phyloP scores from a whole-genome alignment of 2,888 invertebrate genomes.

The Coremacera marginata region DNA sequence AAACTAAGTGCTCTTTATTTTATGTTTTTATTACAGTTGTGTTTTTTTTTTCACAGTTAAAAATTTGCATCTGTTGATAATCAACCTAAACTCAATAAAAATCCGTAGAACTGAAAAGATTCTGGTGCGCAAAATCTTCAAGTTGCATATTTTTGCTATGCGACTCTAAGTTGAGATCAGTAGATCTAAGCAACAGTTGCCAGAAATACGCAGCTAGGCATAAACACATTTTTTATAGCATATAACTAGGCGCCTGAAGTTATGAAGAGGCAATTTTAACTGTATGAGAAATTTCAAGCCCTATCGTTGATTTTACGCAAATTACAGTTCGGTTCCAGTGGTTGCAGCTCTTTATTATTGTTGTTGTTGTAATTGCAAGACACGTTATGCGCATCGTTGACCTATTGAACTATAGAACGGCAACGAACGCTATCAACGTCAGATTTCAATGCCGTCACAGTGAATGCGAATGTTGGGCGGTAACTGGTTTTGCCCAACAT shows the following conservation, averaged over 20 bases:
- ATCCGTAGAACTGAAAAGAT: too few species aligned
- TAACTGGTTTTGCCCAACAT: slow-evolving; percentile 12
- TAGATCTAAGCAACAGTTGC: not conserved
- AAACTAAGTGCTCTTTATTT: slow-evolving; percentile 12
- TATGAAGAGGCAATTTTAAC: not conserved
- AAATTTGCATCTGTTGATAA: too few species aligned
- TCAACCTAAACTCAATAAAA: too few species aligned
- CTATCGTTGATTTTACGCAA: not conserved
- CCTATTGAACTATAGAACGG: slow-evolving; percentile 63
- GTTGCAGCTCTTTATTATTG: not conserved
- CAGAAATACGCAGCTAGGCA: not conserved
- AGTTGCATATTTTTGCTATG: too few species aligned
- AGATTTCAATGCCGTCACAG: slow-evolving; percentile 22
- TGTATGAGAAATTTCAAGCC: not conserved
- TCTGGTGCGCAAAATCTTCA: too few species aligned
- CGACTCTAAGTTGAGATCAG: too few species aligned
- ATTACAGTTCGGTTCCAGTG: not conserved
- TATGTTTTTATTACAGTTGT: not conserved
- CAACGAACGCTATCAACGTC: slow-evolving; percentile 8
- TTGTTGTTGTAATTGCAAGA: not conserved
- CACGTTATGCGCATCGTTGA: slow-evolving; percentile 61
- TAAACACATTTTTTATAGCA: slow-evolving; percentile 10
- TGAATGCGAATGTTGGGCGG: slow-evolving; percentile 11
- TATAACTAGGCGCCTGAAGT: slow-evolving; percentile 18
- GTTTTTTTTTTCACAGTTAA: too few species aligned